Evolutionary conservation across 2,888 invertebrate species (phyloP).

Genomic region (Muscina levida): DNA sequence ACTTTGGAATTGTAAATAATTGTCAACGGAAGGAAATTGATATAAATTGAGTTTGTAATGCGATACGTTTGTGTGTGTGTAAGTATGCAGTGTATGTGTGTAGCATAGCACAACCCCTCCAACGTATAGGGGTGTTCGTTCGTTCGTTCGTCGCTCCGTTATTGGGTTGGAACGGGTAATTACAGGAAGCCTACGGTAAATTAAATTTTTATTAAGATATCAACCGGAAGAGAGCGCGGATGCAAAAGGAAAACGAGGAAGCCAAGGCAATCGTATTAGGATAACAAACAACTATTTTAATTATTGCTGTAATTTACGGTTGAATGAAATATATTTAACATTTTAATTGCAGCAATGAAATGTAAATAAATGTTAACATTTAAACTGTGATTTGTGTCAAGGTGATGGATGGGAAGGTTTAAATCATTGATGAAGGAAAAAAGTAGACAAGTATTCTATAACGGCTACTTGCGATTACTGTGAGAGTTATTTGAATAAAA

Average conservation of each 20-base stretch:
- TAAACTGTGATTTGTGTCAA: background rate
- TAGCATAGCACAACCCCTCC: no score
- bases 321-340: constrained; percentile 6
- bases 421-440: no score
- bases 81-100: no score
- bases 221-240: constrained; percentile 19
- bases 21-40: constrained; percentile 60
- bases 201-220: constrained; percentile 40
- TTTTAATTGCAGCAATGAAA: background rate
- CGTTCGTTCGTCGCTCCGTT: background rate
- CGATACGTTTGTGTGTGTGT: background rate
- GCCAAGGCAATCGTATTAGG: background rate
- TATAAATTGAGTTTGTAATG: constrained; percentile 56
- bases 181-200: constrained; percentile 50
- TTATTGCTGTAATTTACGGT: constrained; percentile 18
- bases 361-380: background rate
- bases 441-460: no score
- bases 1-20: constrained; percentile 56
- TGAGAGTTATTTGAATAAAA: no score
- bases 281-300: background rate
- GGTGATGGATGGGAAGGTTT: background rate
- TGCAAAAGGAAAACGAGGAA: background rate
- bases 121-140: no score
- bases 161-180: constrained; percentile 35
- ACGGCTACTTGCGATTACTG: no score